phyloP scores from a whole-genome alignment of 2,113 vertebrate genomes.

The Tricholaema leucomelas region DNA sequence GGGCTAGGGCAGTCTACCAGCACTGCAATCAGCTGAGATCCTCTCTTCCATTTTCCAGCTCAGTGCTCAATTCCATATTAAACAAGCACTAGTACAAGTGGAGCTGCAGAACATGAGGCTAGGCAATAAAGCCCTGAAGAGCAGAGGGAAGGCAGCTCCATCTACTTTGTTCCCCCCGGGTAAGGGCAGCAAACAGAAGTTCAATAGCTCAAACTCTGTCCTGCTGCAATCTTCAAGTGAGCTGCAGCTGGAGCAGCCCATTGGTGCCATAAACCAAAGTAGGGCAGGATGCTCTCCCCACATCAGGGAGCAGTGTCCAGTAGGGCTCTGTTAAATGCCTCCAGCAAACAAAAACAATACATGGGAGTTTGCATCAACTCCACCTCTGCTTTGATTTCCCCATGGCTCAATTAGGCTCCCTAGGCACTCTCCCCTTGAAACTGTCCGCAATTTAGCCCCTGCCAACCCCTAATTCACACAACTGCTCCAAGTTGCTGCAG shows the following conservation, averaged over 20 bases:
- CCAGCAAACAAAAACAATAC: not conserved
- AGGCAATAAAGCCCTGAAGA: slow-evolving; percentile 43
- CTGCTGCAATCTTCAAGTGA: not conserved
- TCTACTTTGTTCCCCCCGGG: slow-evolving; percentile 4
- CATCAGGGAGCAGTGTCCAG: not conserved
- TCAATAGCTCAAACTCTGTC: slow-evolving; percentile 16
- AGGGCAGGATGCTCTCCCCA: not conserved
- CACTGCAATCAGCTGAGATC: slow-evolving; percentile 47
- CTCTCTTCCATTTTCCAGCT: slow-evolving; percentile 63
- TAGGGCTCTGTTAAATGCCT: not conserved
- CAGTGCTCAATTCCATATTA: slow-evolving; percentile 60
- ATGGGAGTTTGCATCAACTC: not conserved
- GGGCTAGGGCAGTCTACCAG: slow-evolving; percentile 61
- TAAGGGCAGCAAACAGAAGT: slow-evolving; percentile 31
- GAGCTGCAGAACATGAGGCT: slow-evolving; percentile 28
- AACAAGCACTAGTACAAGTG: slow-evolving; percentile 48
- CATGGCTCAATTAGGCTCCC: not conserved
- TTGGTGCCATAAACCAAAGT: not conserved
- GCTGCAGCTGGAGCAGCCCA: slow-evolving; percentile 27
- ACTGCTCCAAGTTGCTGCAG: not conserved
- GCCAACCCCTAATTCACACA: not conserved
- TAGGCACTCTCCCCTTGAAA: not conserved
- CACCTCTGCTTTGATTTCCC: not conserved
- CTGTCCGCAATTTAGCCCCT: not conserved
- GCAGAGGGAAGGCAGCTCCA: slow-evolving; percentile 13